Evolutionary conservation across 2,113 vertebrate species (phyloP).

Genomic region (Natator depressus): DNA sequence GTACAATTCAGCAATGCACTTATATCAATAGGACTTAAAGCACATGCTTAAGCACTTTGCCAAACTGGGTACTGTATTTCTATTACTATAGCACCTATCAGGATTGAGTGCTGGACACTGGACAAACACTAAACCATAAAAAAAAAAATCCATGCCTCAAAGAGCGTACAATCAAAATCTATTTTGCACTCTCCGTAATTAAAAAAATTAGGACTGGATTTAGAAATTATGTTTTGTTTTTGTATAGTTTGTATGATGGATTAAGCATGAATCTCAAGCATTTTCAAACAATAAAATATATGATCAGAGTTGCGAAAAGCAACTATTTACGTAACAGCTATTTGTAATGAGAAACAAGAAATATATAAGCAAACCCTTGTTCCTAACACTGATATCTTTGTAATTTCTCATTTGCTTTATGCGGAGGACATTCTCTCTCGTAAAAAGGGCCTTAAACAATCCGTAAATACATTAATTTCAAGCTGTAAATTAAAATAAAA

Average conservation of each 20-base stretch:
- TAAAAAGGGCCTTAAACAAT: not conserved
- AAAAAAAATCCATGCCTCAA: constrained; percentile 11
- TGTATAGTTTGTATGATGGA: not conserved
- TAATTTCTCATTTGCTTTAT: constrained; percentile 34
- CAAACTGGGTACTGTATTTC: not conserved
- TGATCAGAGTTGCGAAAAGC: not conserved
- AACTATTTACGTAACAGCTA: not conserved
- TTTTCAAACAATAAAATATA: constrained; percentile 16
- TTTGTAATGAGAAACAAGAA: constrained; percentile 21
- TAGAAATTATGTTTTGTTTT: not conserved
- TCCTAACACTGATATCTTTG: constrained; percentile 35
- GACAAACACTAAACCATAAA: not conserved
- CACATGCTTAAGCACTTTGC: not conserved
- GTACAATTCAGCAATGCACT: not conserved
- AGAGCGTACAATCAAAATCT: not conserved
- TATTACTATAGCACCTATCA: not conserved
- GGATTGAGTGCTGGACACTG: not conserved
- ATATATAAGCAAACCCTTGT: not conserved
- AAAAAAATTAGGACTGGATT: not conserved
- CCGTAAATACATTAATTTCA: not conserved
- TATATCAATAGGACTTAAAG: not conserved
- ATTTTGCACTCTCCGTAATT: not conserved
- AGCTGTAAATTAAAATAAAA: not conserved
- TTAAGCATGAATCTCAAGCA: not conserved
- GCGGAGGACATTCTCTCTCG: constrained; percentile 36